Conservation (phyloP, 2,797 vertebrate species). For the Cossypha caffra region DNA sequence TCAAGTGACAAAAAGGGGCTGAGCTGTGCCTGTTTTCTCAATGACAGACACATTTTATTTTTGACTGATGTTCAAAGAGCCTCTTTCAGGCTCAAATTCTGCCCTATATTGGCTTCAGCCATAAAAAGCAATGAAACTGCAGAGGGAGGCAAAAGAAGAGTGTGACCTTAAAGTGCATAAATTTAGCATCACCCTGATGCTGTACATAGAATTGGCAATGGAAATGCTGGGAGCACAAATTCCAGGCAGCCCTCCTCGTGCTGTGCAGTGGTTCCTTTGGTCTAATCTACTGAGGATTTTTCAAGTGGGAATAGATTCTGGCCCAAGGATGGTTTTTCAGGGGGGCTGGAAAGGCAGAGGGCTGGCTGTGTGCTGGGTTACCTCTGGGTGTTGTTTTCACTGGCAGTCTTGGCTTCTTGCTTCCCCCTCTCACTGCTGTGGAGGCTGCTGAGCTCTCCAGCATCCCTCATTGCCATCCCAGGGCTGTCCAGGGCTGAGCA, state of each 20-base stretch:
- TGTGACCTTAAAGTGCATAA: neutral
- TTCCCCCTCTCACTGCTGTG: neutral
- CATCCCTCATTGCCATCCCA: neutral
- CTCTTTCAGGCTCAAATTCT: neutral
- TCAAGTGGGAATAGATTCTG: neutral
- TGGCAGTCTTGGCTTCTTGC: neutral
- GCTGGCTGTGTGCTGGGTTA: neutral
- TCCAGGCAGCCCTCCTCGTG: neutral
- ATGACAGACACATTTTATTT: neutral
- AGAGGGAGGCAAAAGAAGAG: neutral
- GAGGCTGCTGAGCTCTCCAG: neutral
- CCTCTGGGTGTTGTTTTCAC: neutral
- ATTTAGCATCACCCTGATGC: neutral
- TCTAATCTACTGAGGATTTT: accelerated
- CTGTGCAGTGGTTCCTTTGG: neutral
- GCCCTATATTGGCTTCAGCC: neutral
- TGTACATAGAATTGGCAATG: neutral
- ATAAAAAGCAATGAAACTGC: neutral
- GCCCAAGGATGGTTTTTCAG: neutral
- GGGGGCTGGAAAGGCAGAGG: neutral
- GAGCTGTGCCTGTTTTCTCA: neutral
- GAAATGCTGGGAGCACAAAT: neutral
- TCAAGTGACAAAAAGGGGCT: neutral
- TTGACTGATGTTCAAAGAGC: neutral
- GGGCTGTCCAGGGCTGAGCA: neutral